phyloP scores from a whole-genome alignment of 2,113 vertebrate species.

The Strix aluco region DNA sequence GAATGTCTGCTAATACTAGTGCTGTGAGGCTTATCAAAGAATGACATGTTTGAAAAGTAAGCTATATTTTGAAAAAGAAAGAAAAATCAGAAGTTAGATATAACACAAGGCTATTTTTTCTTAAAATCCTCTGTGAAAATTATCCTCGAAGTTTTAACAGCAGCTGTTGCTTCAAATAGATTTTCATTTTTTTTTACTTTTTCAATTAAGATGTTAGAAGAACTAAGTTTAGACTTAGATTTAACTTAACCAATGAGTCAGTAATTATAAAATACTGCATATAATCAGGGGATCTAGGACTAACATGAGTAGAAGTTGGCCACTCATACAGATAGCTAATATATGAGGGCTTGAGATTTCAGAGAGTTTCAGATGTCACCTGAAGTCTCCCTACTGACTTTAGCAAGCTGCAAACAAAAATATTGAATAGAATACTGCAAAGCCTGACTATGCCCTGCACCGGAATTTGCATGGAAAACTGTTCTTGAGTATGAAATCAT shows the following conservation, averaged over 20 bases:
- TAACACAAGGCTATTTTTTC: not conserved
- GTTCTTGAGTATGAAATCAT: not conserved
- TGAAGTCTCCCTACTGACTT: not conserved
- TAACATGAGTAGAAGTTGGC: not conserved
- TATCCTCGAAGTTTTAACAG: not conserved
- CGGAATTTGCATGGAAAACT: not conserved
- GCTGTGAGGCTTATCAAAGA: conserved; percentile 36
- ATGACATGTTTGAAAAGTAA: conserved; percentile 12
- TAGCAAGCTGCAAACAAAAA: not conserved
- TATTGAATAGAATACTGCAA: not conserved
- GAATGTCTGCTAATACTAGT: not conserved
- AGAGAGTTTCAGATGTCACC: not conserved
- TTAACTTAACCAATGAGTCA: not conserved
- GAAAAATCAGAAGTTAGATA: not conserved
- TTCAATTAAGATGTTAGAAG: not conserved
- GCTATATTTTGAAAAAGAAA: conserved; percentile 1
- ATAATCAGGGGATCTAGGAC: not conserved
- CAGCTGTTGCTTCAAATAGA: not conserved
- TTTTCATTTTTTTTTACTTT: not conserved
- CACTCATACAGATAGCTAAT: not conserved
- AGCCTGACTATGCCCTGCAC: not conserved
- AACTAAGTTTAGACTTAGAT: not conserved
- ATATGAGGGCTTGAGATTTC: rapidly evolving
- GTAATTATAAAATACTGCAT: not conserved
- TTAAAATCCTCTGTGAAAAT: not conserved